These are phyloP conservation scores for Pleuronectes platessa DNA, from an alignment of 2,113 vertebrate species.

Conservation along the genomic window DNA sequence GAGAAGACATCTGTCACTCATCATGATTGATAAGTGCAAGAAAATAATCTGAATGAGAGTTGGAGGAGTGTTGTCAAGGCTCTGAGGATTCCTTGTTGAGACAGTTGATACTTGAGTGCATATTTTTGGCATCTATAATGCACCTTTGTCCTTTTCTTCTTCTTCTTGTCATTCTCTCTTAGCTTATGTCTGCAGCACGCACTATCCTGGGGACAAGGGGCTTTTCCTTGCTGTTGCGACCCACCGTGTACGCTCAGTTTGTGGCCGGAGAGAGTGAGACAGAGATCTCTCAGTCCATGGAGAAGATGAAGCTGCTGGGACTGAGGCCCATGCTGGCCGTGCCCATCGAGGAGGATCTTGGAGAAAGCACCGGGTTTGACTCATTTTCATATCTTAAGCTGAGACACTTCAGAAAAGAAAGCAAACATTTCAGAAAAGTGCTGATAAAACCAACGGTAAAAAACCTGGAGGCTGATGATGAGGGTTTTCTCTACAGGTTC, in stretches of 20 bases:
- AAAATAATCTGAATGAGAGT: no score
- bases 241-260: constrained; percentile 90
- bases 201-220: constrained; percentile 80
- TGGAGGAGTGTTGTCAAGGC: no score
- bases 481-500: no score
- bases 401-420: no score
- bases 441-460: no score
- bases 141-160: not conserved
- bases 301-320: constrained; percentile 82
- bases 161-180: constrained; percentile 3
- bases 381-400: not conserved
- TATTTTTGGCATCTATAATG: not conserved
- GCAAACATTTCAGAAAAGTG: no score
- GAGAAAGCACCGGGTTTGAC: constrained; percentile 78
- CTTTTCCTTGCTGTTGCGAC: constrained; percentile 79
- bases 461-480: no score
- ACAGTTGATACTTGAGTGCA: not conserved
- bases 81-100: not conserved
- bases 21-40: not conserved
- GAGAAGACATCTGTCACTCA: constrained; percentile 26
- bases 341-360: constrained; percentile 90
- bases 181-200: constrained; percentile 83
- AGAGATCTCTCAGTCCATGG: constrained; percentile 84
- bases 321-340: constrained; percentile 90
- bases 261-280: constrained; percentile 87